phyloP scores from a whole-genome alignment of 92 coral and sea anemone genomes.

The Isaurus tuberculatus region DNA sequence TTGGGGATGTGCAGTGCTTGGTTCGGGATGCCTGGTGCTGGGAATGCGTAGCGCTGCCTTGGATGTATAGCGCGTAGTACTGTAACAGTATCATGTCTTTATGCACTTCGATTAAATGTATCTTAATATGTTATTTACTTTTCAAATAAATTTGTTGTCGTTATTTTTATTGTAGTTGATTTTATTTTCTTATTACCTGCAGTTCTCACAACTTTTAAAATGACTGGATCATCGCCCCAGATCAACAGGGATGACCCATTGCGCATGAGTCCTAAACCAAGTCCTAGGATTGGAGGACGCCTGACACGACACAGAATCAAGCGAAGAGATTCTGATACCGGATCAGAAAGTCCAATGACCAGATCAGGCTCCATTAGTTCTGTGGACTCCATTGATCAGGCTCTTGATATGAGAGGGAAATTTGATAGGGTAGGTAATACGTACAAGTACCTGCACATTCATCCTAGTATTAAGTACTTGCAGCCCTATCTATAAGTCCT shows the following conservation, averaged over 20 bases:
- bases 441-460: no score
- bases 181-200: background rate
- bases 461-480: no score
- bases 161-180: no score
- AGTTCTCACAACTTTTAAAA: slow-evolving; percentile 77
- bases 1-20: no score
- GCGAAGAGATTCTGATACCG: slow-evolving; percentile 71
- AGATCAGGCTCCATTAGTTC: slow-evolving; percentile 94
- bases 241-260: slow-evolving; percentile 73
- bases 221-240: slow-evolving; percentile 76
- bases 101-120: no score
- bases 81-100: no score
- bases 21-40: no score
- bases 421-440: slow-evolving; percentile 86
- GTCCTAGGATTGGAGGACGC: slow-evolving; percentile 63
- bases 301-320: slow-evolving; percentile 48
- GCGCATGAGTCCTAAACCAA: slow-evolving; percentile 85
- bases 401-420: slow-evolving; percentile 88
- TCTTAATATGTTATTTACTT: no score
- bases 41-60: no score
- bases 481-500: no score
- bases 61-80: no score
- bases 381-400: slow-evolving; percentile 83
- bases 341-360: slow-evolving; percentile 75
- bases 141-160: no score